Evolutionary conservation across 2,888 invertebrate species (phyloP), one percentile per base, ranked within the genome.

Genomic region (Falcaria lacertinaria): DNA sequence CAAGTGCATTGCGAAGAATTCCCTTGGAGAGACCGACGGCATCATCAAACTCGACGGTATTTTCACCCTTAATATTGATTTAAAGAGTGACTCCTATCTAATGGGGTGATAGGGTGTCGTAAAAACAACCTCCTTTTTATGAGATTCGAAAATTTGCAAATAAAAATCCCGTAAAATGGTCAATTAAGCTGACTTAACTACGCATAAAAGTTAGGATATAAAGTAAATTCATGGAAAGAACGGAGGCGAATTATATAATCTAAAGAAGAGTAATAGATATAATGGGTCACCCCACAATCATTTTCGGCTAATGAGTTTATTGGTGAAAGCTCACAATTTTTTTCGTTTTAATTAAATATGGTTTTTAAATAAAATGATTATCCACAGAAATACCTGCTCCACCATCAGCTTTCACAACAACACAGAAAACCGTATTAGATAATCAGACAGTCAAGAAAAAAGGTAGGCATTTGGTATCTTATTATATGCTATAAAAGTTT

Each of bases 1-100:
- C 90, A 95, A 95, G 81, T 97, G 96, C 79, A 95, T 97, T 52
- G 97, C 97, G 40, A 97, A 97, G 88, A 97, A 97, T 82, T 96
- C 96, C 22, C 90, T 96, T 32, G 96, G 96, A 41, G 96, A 96
- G 80, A 97, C 97, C 15, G 96, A 96, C 75, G 96, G 97, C 42
- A 93, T 95, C 71, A 97, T 97, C 75, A 96, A 95, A 89, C 90
- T 97, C 42, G 96, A 97, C 80, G 96, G 97, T 96, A 89, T 28
- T 28, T 28, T 28, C 28, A 28, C 7, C 28, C 28, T 1, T 28
- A 92, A 90, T 69, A 49, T 50, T 54, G 60, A 62, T 62, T 62
- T 60, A 48, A 52, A 62, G 45, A 39, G 48, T 42, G 46, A 40
- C 41, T 34, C 47, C 47, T 40, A 52, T 56, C 52, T 51, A 55